Evolutionary conservation across 1,140 invertebrate species (phyloP), one percentile per base, ranked within the genome.

Genomic region (Scaptodrosophila lebanonensis): DNA sequence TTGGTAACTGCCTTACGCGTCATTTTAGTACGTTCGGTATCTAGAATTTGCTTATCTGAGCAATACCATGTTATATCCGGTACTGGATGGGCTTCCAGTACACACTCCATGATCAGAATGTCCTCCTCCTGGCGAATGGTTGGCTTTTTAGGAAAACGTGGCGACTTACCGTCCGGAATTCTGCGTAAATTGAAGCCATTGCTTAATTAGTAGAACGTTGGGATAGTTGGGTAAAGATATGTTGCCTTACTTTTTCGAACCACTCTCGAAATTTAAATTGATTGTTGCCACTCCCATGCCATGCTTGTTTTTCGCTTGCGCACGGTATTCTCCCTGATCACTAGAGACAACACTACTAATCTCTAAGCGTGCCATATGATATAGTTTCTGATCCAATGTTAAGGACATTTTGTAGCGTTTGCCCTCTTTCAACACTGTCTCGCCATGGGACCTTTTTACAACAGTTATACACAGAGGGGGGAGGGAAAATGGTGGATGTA

Each of bases 11-110:
- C 91, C 88, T 95, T 95, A 68, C 93, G 90, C 30, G 91, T 93
- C 93, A 96, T 96, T 89, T 94, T 94, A 68, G 97, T 94, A 86
- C 96, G 91, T 62, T 89, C 88, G 83, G 92, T 94, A 83, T 95
- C 94, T 60, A 89, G 87, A 69, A 98, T 95, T 72, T 92, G 90
- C 87, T 93, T 95, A 66, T 92, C 91, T 35, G 95, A 95, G 76
- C 97, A 95, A 88, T 92, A 98, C 97, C 97, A 98, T 3, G 93
- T 95, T 68, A 98, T 98, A 82, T 98, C 96, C 49, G 97, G 97
- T 36, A 95, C 91, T 12, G 97, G 97, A 88, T 97, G 93, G 32
- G 97, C 96, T 90, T 98, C 97, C 86, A 98, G 88, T 75, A 97
- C 89, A 88, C 97, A 98, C 89, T 98, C 96, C 95, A 98, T 97